A percentile compares a stretch with the other conserved stretches of the same genome.
phyloP scores from a whole-genome alignment of 2,888 invertebrate genomes.

The Bursaphelenchus okinawaensis region DNA sequence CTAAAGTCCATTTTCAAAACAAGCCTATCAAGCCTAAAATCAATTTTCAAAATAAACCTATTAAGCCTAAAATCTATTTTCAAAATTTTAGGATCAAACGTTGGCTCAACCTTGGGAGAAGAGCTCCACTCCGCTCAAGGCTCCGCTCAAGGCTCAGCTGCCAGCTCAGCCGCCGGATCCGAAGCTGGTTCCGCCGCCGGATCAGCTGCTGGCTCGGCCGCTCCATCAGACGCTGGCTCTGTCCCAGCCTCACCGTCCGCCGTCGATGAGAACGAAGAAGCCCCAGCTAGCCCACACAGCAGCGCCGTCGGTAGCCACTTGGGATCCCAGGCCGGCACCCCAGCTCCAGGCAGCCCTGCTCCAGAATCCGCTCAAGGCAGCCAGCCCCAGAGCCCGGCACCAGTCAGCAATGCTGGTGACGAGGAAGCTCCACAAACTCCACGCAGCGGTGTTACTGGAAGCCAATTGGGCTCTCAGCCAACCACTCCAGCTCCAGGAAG shows the following conservation, averaged over 20 bases:
- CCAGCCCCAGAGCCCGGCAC: slow-evolving; percentile 1
- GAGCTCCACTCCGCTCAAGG: slow-evolving; percentile 7
- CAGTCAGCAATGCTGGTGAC: slow-evolving; percentile 6
- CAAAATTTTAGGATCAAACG: neutral
- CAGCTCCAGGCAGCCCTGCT: slow-evolving; percentile 6
- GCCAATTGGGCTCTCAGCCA: slow-evolving; percentile 16
- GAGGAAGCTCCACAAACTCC: slow-evolving; percentile 23
- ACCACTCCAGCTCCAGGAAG: slow-evolving; percentile 15
- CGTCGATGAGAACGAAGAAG: slow-evolving; percentile 9
- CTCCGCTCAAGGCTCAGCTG: slow-evolving; percentile 11
- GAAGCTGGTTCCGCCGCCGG: slow-evolving; percentile 9
- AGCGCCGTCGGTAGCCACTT: slow-evolving; percentile 6
- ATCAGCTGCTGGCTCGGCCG: slow-evolving; percentile 9
- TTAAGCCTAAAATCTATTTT: neutral
- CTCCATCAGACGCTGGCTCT: slow-evolving; percentile 14
- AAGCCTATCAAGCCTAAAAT: neutral
- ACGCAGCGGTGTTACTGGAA: slow-evolving; percentile 4
- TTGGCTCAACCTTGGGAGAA: slow-evolving; percentile 3
- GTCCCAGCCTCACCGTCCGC: slow-evolving; percentile 2
- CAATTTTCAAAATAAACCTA: neutral
- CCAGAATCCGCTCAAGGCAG: slow-evolving; percentile 2
- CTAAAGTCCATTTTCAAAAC: neutral
- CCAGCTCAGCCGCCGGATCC: slow-evolving; percentile 2
- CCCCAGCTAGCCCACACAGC: neutral
- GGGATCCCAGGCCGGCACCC: slow-evolving; percentile 8